These are phyloP conservation scores for Dryobates pubescens DNA, from an alignment of 2,797 vertebrate species.

Conservation along the genomic window DNA sequence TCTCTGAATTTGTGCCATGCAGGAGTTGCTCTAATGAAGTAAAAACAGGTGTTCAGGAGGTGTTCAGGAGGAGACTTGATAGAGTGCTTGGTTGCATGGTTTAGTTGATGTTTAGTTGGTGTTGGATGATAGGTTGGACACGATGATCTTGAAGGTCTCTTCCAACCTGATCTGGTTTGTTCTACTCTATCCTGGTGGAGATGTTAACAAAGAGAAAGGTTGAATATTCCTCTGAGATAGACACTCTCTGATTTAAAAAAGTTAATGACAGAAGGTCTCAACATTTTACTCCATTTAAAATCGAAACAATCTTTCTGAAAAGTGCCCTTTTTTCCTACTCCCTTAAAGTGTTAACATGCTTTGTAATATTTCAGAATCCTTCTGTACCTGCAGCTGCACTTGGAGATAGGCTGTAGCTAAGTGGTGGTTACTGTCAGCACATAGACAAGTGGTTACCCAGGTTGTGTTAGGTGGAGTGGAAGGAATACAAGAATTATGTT, in stretches of 20 bases:
- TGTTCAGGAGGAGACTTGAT: too few relatives aligned
- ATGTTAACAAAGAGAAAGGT: background rate
- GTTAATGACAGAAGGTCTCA: background rate
- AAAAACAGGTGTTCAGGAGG: background rate
- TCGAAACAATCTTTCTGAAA: background rate
- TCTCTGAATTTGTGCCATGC: background rate
- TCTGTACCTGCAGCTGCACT: background rate
- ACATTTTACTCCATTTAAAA: background rate
- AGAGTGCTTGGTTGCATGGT: too few relatives aligned
- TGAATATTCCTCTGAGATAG: background rate
- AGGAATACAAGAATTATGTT: background rate
- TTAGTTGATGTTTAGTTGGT: too few relatives aligned
- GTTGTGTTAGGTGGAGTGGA: background rate
- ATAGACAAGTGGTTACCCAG: background rate
- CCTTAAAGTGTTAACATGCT: background rate
- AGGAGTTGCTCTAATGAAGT: background rate
- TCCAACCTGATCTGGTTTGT: too few relatives aligned
- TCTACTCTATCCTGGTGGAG: background rate
- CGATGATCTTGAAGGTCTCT: too few relatives aligned
- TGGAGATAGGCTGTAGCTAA: background rate
- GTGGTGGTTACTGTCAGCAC: background rate
- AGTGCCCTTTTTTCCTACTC: background rate
- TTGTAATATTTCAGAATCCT: background rate
- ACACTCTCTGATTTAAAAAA: background rate
- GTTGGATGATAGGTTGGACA: too few relatives aligned